Base-by-base conservation (phyloP, 37 sponge, comb jelly and placozoan species). In the Halichondria panicea region DNA sequence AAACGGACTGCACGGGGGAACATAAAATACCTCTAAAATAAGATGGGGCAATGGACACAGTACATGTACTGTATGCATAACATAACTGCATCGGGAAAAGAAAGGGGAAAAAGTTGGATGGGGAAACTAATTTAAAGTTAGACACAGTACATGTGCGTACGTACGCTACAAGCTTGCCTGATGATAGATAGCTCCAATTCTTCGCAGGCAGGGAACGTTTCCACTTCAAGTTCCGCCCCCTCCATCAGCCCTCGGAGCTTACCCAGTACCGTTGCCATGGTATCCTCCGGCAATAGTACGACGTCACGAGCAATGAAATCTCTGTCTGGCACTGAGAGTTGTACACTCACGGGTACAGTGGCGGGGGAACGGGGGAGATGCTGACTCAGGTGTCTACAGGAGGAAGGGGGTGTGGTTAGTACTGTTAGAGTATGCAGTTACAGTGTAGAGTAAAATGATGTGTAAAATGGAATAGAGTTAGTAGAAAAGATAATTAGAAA, bases 251-350 rank as follows among this genome's bases (percentile, higher is more conserved):
- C 27, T 40, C 59, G 41, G 43, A 85, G 48, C 55, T 72, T 85
- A 46, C 65, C 66, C 50, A 78, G n/a, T 42, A 85, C 55, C 6
- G 32, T n/a, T 3, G 70, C 79, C 86, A 85, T 85, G 25, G 45
- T 87, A 56, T 87, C 88, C 43, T 75, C 76, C 13, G 88, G 88
- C 25, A 62, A 68, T 43, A 87, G 53, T 9, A 87, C 37, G 24
- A 81, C 72, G 18, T 81, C 77, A 28, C 44, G 13, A 43, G 77
- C 76, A 8, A 39, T 33, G 63, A 87, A 87, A 0, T 76, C 33
- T 42, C 68, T 80, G 25, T 81, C 65, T 41, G 88, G 88, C 11
- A 87, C 81, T 6, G 76, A 46, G 12, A 87, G 56, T 38, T 42
- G 45, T 28, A 87, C 72, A 48, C 76, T 70, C 33, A 87, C 31